Evolutionary conservation across 2,888 invertebrate species (phyloP).

Genomic region (Crocallis elinguaria): DNA sequence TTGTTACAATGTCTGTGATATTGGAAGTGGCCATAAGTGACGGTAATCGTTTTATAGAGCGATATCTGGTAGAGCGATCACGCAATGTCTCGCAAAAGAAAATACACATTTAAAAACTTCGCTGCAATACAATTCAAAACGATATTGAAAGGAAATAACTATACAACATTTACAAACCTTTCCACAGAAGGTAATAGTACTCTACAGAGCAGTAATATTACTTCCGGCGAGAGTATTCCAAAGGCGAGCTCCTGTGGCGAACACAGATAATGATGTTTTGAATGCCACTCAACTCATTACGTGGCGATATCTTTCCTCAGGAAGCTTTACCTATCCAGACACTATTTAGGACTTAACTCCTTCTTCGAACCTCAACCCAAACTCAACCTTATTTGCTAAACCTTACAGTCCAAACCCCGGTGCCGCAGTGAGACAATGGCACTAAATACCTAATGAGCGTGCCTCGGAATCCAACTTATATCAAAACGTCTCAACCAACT

Average conservation of each 20-base stretch:
- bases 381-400: constrained; percentile 32
- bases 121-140: constrained; percentile 10
- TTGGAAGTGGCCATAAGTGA: too few relatives aligned
- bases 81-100: background rate
- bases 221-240: constrained; percentile 28
- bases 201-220: constrained; percentile 9
- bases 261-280: constrained; percentile 77
- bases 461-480: constrained; percentile 51
- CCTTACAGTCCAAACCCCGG: constrained; percentile 31
- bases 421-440: constrained; percentile 51
- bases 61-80: background rate
- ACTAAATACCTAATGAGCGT: constrained; percentile 79
- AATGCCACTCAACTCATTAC: constrained; percentile 81
- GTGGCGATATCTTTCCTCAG: constrained; percentile 75
- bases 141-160: constrained; percentile 29
- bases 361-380: constrained; percentile 19
- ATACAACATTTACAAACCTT: constrained; percentile 4
- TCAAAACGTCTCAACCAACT: constrained; percentile 60
- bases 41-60: background rate
- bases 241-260: constrained; percentile 53
- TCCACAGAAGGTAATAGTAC: constrained; percentile 9
- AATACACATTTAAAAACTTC: background rate
- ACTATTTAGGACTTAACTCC: constrained; percentile 54
- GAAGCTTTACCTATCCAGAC: constrained; percentile 62
- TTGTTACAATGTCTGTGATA: too few relatives aligned